Evolutionary conservation across 2,888 invertebrate genomes (phyloP).

Genomic region (Drosophila infuscata): DNA sequence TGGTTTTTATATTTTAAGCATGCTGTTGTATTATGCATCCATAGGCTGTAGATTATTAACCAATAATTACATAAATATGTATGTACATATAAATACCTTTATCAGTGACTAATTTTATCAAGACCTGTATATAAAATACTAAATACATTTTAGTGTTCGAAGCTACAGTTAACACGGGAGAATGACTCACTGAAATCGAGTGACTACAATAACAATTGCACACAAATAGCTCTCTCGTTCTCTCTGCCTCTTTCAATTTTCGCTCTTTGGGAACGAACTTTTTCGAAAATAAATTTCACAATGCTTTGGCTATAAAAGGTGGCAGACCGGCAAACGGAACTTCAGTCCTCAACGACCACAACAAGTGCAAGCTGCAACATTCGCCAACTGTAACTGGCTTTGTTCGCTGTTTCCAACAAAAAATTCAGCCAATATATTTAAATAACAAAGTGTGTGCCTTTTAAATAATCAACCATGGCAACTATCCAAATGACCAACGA

Average conservation of each 20-base stretch:
- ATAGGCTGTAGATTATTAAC: neutral
- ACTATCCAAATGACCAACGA: conserved; percentile 79
- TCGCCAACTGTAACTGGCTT: conserved; percentile 67
- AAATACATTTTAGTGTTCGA: too few relatives aligned
- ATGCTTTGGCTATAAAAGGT: conserved; percentile 53
- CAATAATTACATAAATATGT: neutral
- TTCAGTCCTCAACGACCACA: conserved; percentile 58
- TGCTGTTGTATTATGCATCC: too few relatives aligned
- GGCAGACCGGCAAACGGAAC: neutral
- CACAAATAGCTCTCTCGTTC: neutral
- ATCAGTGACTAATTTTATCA: neutral
- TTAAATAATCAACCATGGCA: conserved; percentile 52
- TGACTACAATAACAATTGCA: conserved; percentile 18
- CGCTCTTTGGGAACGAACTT: conserved; percentile 33
- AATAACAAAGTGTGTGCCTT: conserved; percentile 13
- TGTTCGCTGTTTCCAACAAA: conserved; percentile 45
- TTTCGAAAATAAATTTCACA: conserved; percentile 68
- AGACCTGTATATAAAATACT: neutral
- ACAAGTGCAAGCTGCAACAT: conserved; percentile 49
- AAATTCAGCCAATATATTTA: neutral
- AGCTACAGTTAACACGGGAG: too few relatives aligned
- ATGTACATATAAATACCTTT: neutral
- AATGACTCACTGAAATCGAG: conserved; percentile 32
- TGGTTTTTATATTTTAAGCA: neutral
- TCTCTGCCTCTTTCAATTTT: conserved; percentile 1